A percentile compares a stretch with the other conserved stretches of the same genome.
Evolutionary conservation across 2,888 invertebrate species (phyloP).

Genomic region (Eristalis pertinax): DNA sequence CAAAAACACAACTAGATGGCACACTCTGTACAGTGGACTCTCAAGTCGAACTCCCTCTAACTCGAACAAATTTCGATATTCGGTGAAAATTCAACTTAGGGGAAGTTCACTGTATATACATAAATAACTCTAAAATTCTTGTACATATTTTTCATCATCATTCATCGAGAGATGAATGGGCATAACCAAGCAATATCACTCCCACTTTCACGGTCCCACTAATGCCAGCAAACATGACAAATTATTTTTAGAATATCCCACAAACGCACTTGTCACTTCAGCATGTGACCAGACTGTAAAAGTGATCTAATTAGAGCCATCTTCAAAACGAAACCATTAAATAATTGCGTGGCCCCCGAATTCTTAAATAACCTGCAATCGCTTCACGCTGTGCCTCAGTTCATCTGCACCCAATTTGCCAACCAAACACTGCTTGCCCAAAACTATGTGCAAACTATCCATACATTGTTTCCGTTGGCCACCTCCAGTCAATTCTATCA

Average conservation of each 20-base stretch:
- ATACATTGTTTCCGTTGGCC: neutral
- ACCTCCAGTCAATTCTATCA: slow-evolving; percentile 24
- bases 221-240: neutral
- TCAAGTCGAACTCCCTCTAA: no score
- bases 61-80: no score
- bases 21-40: no score
- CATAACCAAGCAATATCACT: neutral
- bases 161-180: no score
- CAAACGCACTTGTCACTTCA: neutral
- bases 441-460: neutral
- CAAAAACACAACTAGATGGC: no score
- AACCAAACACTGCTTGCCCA: slow-evolving; percentile 3
- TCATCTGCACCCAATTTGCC: slow-evolving; percentile 21
- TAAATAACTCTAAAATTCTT: no score
- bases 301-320: slow-evolving; percentile 7
- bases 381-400: slow-evolving; percentile 1
- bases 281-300: slow-evolving; percentile 15
- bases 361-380: slow-evolving; percentile 26
- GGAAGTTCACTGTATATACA: no score
- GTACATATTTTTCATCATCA: no score
- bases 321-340: slow-evolving; percentile 20
- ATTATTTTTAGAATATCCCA: neutral
- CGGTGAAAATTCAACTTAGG: no score
- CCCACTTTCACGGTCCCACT: no score
- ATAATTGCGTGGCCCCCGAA: neutral